Base-by-base conservation (phyloP, 2,797 vertebrate species). In the Fundulus diaphanus region DNA sequence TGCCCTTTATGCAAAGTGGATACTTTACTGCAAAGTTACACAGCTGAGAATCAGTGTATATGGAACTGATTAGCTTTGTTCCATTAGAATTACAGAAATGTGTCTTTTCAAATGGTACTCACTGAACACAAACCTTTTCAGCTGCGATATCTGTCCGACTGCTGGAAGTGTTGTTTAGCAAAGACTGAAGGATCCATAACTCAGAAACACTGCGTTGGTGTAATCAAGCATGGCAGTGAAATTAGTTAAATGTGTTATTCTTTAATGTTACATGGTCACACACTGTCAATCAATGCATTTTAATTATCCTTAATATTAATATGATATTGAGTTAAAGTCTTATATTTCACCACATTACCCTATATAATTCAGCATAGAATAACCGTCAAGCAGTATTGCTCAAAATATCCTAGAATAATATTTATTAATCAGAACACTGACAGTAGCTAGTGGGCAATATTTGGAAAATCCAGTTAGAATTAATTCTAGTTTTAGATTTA, bases 1-100 rank as follows among this genome's bases (percentile, higher is more conserved):
- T 87, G 88, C 76, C 86, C 88, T 93, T 92, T 88, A 83, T 88
- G 87, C 80, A 83, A 88, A 79, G 86, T 86, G 86, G 84, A 70
- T 78, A 69, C 86, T 89, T 88, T 89, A 74, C 27, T 88, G 59
- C 76, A 78, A 85, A 84, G 72, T 85, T 71, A 75, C 84, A 78
- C 84, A 86, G 85, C 88, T 80, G 85, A 83, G 77, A 82, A 77
- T 82, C 72, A 22, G 72, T 74, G 76, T 77, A 71, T 76, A 37
- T 81, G 82, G 69, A 87, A 90, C 80, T 81, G 87, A 93, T 92
- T 89, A 87, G 83, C 81, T 86, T 63, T 2, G 72, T 92, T 84
- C 52, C 74, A 85, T 88, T 90, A 88, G 72, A 87, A 90, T 84
- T 12, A 27, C 63, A 74, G 80, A 84, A 86, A 74, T 72, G 59